Conservation (phyloP, 2,888 invertebrate species). For the Hirtodrosophila cameraria region DNA sequence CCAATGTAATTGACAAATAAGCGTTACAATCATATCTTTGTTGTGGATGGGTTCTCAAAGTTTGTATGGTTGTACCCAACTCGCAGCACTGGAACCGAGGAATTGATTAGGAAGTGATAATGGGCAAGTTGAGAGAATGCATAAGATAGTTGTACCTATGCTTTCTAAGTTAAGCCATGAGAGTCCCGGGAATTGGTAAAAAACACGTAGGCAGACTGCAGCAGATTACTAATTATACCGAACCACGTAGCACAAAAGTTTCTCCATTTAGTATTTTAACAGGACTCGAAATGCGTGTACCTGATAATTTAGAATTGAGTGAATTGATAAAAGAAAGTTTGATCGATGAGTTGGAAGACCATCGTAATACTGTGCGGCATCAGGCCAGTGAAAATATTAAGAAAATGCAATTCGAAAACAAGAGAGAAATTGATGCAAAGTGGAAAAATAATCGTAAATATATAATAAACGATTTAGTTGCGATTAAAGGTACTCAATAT, state of each 20-base stretch:
- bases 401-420: no score
- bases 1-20: slow-evolving; percentile 21
- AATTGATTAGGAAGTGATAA: slow-evolving; percentile 2
- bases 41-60: no score
- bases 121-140: slow-evolving; percentile 13
- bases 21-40: slow-evolving; percentile 11
- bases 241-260: slow-evolving; percentile 2
- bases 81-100: no score
- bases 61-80: no score
- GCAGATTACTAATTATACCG: slow-evolving; percentile 7
- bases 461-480: no score
- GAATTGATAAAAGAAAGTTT: not conserved
- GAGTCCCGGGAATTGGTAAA: slow-evolving; percentile 8
- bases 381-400: no score
- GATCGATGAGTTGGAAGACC: not conserved
- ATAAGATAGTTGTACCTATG: slow-evolving; percentile 18
- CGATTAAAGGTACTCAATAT: no score
- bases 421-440: no score
- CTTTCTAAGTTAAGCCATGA: slow-evolving; percentile 6
- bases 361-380: no score
- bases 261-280: not conserved
- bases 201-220: slow-evolving; percentile 6
- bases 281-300: not conserved
- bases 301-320: not conserved
- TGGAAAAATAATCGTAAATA: no score